Evolutionary conservation across 1,140 invertebrate genomes (phyloP).

Genomic region (Pseudomyrmex dendroicus): DNA sequence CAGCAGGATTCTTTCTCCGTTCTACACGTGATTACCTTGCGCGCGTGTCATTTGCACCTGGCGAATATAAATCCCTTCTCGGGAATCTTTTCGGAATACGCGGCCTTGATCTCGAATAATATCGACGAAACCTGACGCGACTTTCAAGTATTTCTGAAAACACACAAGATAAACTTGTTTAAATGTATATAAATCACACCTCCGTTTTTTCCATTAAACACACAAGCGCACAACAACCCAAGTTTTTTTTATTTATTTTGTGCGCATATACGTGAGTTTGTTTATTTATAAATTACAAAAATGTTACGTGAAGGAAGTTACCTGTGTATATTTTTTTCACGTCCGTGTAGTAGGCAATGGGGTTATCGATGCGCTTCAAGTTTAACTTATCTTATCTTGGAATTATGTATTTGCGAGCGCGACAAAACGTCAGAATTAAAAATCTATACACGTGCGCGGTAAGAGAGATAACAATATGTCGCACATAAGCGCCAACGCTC

Average conservation of each 20-base stretch:
- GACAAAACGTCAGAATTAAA: constrained; percentile 59
- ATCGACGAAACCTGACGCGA: neutral
- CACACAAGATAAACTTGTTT: neutral
- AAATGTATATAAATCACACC: too few relatives aligned
- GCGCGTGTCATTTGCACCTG: constrained; percentile 31
- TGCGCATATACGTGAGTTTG: neutral
- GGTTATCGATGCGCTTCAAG: constrained; percentile 55
- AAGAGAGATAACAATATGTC: constrained; percentile 54
- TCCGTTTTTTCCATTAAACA: too few relatives aligned
- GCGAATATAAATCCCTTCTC: constrained; percentile 3
- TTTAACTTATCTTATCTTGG: constrained; percentile 67
- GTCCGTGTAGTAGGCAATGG: constrained; percentile 42
- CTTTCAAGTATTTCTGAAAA: neutral
- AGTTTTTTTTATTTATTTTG: neutral
- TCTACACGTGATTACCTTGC: constrained; percentile 25
- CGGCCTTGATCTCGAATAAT: constrained; percentile 27
- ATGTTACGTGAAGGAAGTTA: neutral
- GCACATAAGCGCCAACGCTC: constrained; percentile 12
- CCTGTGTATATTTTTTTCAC: constrained; percentile 31
- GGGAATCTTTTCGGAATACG: neutral
- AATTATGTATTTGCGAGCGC: constrained; percentile 60
- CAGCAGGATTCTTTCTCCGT: constrained; percentile 36
- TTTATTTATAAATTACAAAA: constrained; percentile 7
- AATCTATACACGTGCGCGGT: constrained; percentile 53
- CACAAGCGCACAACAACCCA: too few relatives aligned